Conservation (phyloP, 2,797 vertebrate species). For the Lepidocolaptes lacrymiger region DNA sequence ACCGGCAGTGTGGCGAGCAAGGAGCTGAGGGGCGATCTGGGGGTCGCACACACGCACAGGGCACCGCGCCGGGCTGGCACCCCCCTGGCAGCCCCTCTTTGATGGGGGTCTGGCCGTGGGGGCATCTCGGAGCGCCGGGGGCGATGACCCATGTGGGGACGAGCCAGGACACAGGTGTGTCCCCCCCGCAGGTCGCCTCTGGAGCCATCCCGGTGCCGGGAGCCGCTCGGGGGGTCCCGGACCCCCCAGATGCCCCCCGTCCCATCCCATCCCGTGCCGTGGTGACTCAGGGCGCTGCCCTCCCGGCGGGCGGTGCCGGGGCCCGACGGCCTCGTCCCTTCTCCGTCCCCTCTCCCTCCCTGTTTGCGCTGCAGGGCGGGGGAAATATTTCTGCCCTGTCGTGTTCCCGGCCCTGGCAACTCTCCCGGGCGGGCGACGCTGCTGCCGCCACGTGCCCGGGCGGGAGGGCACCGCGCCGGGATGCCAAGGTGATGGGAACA, state of each 20-base stretch:
- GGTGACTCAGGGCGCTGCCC: neutral
- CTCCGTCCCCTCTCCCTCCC: neutral
- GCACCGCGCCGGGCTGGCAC: fast-evolving
- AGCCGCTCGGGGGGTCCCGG: neutral
- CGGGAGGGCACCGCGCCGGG: neutral
- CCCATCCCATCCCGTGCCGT: neutral
- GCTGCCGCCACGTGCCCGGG: slow-evolving; percentile 16
- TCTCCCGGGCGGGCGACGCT: neutral
- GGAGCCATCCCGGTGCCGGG: neutral
- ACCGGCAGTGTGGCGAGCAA: fast-evolving
- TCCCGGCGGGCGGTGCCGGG: neutral
- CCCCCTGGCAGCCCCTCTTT: neutral
- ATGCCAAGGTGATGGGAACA: neutral
- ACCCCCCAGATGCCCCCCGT: neutral
- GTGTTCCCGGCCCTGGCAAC: neutral
- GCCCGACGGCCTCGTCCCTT: neutral
- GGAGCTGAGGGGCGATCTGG: neutral
- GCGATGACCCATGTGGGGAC: neutral
- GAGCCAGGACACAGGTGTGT: neutral
- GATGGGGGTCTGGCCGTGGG: fast-evolving
- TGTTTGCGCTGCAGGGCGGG: slow-evolving; percentile 60
- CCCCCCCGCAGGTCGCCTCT: neutral
- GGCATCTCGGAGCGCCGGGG: neutral
- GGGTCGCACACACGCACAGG: neutral
- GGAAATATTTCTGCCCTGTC: slow-evolving; percentile 37